A percentile compares a stretch with the other conserved stretches of the same genome.
Evolutionary conservation across 2,888 invertebrate genomes (phyloP).

Genomic region (Scaptomyza flava): DNA sequence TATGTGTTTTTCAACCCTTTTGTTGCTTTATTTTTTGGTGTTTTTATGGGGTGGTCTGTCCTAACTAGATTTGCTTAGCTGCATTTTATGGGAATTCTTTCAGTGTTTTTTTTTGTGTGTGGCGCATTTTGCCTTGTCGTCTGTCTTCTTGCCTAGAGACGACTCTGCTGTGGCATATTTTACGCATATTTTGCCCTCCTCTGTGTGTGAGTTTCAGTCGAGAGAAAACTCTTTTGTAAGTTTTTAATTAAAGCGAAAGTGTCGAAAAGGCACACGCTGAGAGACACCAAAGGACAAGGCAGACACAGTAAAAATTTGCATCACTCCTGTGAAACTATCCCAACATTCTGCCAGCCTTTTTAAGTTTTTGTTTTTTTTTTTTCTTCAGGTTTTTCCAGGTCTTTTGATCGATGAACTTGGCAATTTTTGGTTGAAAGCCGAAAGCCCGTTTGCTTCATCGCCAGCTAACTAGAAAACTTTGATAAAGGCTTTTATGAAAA

Average conservation of each 20-base stretch:
- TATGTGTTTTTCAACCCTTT: neutral
- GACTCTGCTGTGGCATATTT: slow-evolving; percentile 61
- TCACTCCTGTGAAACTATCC: slow-evolving; percentile 16
- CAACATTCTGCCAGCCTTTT: slow-evolving; percentile 18
- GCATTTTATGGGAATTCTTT: slow-evolving; percentile 59
- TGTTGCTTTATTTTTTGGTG: slow-evolving; percentile 16
- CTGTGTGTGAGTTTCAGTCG: slow-evolving; percentile 10
- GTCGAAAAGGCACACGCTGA: slow-evolving; percentile 69
- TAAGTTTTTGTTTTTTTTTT: slow-evolving; percentile 33
- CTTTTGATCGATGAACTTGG: slow-evolving; percentile 68
- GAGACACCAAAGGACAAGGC: slow-evolving; percentile 27
- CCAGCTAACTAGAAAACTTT: slow-evolving; percentile 66
- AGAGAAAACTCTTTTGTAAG: slow-evolving; percentile 61
- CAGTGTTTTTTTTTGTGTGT: neutral
- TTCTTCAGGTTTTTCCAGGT: slow-evolving; percentile 25
- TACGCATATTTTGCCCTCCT: slow-evolving; percentile 50
- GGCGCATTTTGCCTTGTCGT: slow-evolving; percentile 4
- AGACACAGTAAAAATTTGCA: slow-evolving; percentile 14
- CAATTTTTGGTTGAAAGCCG: slow-evolving; percentile 48
- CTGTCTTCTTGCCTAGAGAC: neutral
- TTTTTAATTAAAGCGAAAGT: slow-evolving; percentile 78
- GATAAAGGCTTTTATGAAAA: slow-evolving; percentile 22
- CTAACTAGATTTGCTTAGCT: slow-evolving; percentile 63
- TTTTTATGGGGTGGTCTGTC: slow-evolving; percentile 5
- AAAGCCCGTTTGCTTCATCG: slow-evolving; percentile 34